Base-by-base conservation (phyloP, 2,113 vertebrate species). In the Aramus guarauna region DNA sequence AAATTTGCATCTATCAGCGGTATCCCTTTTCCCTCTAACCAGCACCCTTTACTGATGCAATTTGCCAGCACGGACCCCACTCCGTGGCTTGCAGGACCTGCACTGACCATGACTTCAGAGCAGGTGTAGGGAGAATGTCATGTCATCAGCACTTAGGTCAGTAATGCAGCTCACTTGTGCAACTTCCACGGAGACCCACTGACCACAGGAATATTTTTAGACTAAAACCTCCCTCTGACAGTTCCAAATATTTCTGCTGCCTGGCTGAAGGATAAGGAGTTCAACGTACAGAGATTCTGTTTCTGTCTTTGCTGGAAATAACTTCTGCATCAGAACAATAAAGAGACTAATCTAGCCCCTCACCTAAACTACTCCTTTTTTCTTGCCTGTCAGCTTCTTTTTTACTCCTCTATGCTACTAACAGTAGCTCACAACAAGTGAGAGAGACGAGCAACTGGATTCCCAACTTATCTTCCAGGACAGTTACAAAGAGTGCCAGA, bases 1-100 rank as follows among this genome's bases (percentile, higher is more conserved):
- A 91, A 86, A 79, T 50, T 77, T 79, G 14, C 47, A 23, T 50
- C 29, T 63, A 52, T 34, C 3, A 29, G 13, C 0, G 0, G 2
- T 41, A n/a, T 20, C 37, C 36, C 11, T 59, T 75, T 79, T 83
- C 16, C 27, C 41, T 62, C 52, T 58, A 12, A 75, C 23, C 56
- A 67, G 11, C 21, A 67, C 19, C 24, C 11, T 78, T 41, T 45
- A 21, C 19, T 36, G 24, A 36, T 48, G 58, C 27, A 17, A 76
- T 72, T 41, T n/a, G 34, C 34, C 56, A 58, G 27, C 15, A 8
- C 3, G 1, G 58, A 36, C 64, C 14, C 27, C 32, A 14, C 17
- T 27, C 17, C 52, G 6, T 15, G 41, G 37, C 10, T 34, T 48
- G 52, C 47, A 67, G 43, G 15, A 50, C 26, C 59, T 85, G 29